A percentile compares a stretch with the other conserved stretches of the same genome.
phyloP scores from a whole-genome alignment of 2,113 vertebrate genomes.

The Microcebus lehilahytsara region DNA sequence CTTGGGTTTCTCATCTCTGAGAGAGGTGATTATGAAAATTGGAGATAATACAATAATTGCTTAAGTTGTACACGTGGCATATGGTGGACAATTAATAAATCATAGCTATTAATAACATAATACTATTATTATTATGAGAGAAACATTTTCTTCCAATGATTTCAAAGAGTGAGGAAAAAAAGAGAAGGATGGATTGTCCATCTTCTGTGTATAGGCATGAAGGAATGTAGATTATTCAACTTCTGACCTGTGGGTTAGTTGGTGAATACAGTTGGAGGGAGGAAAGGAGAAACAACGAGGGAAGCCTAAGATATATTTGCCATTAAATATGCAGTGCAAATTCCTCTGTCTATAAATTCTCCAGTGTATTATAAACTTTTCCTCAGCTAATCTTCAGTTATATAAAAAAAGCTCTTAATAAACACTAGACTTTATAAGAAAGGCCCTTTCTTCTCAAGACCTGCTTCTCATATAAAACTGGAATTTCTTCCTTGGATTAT shows the following conservation, averaged over 20 bases:
- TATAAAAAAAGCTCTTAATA: constrained; percentile 1
- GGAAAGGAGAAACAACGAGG: not conserved
- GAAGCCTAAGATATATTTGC: not conserved
- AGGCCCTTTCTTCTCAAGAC: constrained; percentile 1
- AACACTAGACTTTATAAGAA: not conserved
- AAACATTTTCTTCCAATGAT: not conserved
- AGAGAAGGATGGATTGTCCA: not conserved
- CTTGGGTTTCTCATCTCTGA: not conserved
- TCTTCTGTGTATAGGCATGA: not conserved
- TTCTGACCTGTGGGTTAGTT: not conserved
- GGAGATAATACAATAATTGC: not conserved
- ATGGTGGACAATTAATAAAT: not conserved
- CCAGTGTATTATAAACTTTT: not conserved
- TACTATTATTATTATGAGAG: not conserved
- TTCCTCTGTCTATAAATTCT: not conserved
- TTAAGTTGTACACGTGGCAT: not conserved
- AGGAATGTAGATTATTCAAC: not conserved
- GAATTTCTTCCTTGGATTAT: constrained; percentile 22
- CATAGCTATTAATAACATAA: not conserved
- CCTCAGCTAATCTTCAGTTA: not conserved
- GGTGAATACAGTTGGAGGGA: not conserved
- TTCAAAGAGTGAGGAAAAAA: not conserved
- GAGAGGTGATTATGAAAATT: not conserved
- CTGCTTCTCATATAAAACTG: not conserved
- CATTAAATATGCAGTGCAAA: not conserved